A percentile compares a stretch with the other conserved stretches of the same genome.
phyloP scores from a whole-genome alignment of 2,797 vertebrate genomes.

The Muscicapa striata region DNA sequence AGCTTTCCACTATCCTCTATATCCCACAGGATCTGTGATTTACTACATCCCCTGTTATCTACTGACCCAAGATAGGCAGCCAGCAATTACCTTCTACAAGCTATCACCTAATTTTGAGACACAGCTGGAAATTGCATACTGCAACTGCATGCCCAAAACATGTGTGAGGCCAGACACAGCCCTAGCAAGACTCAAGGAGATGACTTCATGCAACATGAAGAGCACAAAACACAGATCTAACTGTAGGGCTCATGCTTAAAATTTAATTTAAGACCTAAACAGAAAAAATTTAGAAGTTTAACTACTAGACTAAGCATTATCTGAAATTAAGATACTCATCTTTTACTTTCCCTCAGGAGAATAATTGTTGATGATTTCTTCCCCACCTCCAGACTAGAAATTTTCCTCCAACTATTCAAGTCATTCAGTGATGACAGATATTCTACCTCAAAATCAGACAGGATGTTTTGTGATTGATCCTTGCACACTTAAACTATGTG shows the following conservation, averaged over 20 bases:
- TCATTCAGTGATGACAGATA: not conserved
- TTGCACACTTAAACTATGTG: fast-evolving
- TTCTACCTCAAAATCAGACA: not conserved
- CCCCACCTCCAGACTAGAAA: not conserved
- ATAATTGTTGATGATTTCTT: not conserved
- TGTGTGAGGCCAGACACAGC: not conserved
- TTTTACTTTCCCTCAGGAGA: not conserved
- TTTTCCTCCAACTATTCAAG: not conserved
- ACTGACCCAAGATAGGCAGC: not conserved
- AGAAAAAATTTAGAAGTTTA: not conserved
- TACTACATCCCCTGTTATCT: not conserved
- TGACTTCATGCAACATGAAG: not conserved
- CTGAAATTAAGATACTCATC: not conserved
- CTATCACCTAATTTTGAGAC: not conserved
- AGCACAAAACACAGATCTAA: not conserved
- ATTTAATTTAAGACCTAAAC: not conserved
- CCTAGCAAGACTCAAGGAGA: not conserved
- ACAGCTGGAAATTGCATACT: not conserved
- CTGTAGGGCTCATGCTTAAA: not conserved
- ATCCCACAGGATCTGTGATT: not conserved
- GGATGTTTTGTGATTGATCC: not conserved
- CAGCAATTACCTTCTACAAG: not conserved
- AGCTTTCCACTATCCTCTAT: not conserved
- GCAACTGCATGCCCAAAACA: not conserved
- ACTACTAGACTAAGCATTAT: not conserved